Base-by-base conservation (phyloP, 1,140 invertebrate genomes). In the Mactra quadrangularis region DNA sequence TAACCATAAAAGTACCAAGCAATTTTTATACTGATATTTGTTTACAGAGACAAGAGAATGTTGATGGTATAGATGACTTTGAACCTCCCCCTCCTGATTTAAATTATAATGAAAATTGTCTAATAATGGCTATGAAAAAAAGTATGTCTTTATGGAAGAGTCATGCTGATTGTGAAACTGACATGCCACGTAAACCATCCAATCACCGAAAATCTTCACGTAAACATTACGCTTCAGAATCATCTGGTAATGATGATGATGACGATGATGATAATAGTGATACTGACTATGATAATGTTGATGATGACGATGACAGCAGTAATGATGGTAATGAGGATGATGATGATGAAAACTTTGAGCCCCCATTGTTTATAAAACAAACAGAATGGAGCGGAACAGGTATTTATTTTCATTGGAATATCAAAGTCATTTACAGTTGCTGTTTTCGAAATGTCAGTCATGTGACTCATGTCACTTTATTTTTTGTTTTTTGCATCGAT, bases 281-380 rank as follows among this genome's bases (percentile, higher is more conserved):
- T 31, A n/a, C 22, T 31, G 75, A 53, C 22, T 33, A 29, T 45
- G 38, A 60, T 57, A 22, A 45, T 15, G 31, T 55, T 60, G 25
- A 29, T 38, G 27, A 25, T 22, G n/a, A n/a, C 19, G 53, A 57
- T 22, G 53, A 71, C n/a, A 55, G 57, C 3, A 35, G 57, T 29
- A 66, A 62, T 22, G 81, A 77, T 3, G 29, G 45, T 19, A 70
- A 81, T 9, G 29, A 84, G 15, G 47, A 57, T 45, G 53, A 79
- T 52, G 47, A 62, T 59, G 87, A 84, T 81, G 85, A 87, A 81
- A 70, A 89, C 13, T 87, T 68, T 75, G 79, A 64, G 50, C 79
- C 79, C 15, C 79, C 79, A 4, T 3, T 77, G 0, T 27, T 57
- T 59, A 31, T 84, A 7, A 1, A 74, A 45, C 50, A 50, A 13